Conservation (phyloP, 2,797 vertebrate genomes). For the Eremophila alpestris region DNA sequence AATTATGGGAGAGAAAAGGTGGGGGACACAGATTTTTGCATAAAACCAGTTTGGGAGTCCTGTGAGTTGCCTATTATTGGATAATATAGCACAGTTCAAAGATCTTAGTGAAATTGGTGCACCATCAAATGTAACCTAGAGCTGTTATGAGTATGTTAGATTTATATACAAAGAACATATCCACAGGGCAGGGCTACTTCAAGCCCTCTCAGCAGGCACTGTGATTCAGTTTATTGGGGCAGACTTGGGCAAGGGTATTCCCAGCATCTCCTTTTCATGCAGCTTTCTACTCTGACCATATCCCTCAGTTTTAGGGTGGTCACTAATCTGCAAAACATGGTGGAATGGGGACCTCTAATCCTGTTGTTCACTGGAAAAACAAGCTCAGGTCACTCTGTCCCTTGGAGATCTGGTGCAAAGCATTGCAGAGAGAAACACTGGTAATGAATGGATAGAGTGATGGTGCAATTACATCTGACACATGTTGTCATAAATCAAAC, state of each 20-base stretch:
- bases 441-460: background rate
- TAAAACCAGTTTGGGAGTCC: background rate
- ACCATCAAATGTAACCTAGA: background rate
- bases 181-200: background rate
- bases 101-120: background rate
- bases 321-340: background rate
- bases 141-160: rapidly evolving
- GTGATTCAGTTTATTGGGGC: background rate
- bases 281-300: background rate
- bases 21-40: background rate
- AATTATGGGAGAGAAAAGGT: background rate
- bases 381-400: background rate
- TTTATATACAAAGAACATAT: background rate
- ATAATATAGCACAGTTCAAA: background rate
- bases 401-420: background rate
- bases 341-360: background rate
- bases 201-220: background rate
- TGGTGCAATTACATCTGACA: constrained; percentile 43
- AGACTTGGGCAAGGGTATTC: background rate
- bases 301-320: background rate
- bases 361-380: background rate
- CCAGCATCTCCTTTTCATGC: background rate
- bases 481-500: constrained; percentile 41
- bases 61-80: background rate
- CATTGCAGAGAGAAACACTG: background rate